Evolutionary conservation across 2,888 invertebrate species (phyloP), one percentile per base, ranked within the genome.

Genomic region (Agrochola macilenta): DNA sequence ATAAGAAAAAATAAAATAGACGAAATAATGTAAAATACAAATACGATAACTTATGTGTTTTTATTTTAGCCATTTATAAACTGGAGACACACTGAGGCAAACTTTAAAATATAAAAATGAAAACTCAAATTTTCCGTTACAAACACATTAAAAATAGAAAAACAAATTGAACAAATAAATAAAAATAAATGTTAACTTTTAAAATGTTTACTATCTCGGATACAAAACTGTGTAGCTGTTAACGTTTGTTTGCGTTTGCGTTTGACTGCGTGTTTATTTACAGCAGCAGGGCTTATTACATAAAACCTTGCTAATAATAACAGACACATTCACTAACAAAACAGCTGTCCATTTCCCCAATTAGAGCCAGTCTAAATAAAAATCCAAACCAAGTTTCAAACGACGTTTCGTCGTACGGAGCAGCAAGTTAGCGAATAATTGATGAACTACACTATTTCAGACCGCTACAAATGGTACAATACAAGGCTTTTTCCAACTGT

Each of bases 371-470:
- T 75, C 65, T 75, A 86, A 83, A 84, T 85, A 85, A 85, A 82
- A 85, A 77, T 75, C 68, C 64, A 63, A 84, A 52, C 54, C n/a
- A 72, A 82, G 65, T 82, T 64, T 35, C 35, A 77, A 83, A 58
- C 85, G 70, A 71, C 76, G 69, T 71, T 81, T 69, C 74, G 69
- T 75, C 58, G 71, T 74, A 79, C 64, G 20, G 60, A 61, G 46
- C 73, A 79, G 75, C 79, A 65, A 69, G 75, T 84, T 73, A 81
- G 75, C 66, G 68, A 87, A 86, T 87, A 87, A 84, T 82, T 87
- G 82, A 86, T 87, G 80, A 79, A 74, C 75, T 68, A 68, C 72
- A 84, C 81, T 80, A 76, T 85, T 86, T 83, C 68, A 69, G 66
- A 80, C 61, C 54, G 61, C 74, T 79, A 76, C 65, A 78, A 84